phyloP scores from a whole-genome alignment of 2,797 vertebrate genomes.

The Acipenser transmontanus region DNA sequence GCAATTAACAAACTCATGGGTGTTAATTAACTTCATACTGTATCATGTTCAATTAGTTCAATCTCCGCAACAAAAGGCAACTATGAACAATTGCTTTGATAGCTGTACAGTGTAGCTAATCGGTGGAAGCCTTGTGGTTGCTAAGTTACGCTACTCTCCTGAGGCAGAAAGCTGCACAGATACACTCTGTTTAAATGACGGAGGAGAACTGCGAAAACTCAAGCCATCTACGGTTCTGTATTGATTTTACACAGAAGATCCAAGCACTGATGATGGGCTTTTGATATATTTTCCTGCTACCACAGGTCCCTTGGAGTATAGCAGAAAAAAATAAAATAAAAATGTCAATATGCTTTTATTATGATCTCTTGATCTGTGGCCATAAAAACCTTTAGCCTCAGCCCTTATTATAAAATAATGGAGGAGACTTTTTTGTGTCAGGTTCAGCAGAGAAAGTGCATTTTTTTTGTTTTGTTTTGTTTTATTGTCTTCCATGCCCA shows the following conservation, averaged over 20 bases:
- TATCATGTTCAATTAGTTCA: conserved; percentile 83
- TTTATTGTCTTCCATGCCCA: conserved; percentile 38
- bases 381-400: conserved; percentile 87
- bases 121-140: conserved; percentile 78
- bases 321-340: conserved; percentile 69
- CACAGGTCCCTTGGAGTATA: conserved; percentile 84
- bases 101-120: conserved; percentile 82
- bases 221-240: conserved; percentile 97
- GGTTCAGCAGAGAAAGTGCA: conserved; percentile 46
- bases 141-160: conserved; percentile 75
- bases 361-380: conserved; percentile 99
- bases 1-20: conserved; percentile 85
- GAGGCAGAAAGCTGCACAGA: conserved; percentile 77
- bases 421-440: conserved; percentile 52
- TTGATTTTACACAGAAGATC: conserved; percentile 98
- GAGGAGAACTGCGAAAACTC: conserved; percentile 98
- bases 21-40: conserved; percentile 77
- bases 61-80: conserved; percentile 73
- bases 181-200: conserved; percentile 97
- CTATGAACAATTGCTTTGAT: conserved; percentile 83
- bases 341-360: conserved; percentile 98
- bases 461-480: conserved; percentile 13
- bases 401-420: conserved; percentile 94
- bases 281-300: conserved; percentile 98
- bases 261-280: conserved; percentile 96